Base-by-base conservation (phyloP, 2,113 vertebrate species). In the Brienomyrus brachyistius region DNA sequence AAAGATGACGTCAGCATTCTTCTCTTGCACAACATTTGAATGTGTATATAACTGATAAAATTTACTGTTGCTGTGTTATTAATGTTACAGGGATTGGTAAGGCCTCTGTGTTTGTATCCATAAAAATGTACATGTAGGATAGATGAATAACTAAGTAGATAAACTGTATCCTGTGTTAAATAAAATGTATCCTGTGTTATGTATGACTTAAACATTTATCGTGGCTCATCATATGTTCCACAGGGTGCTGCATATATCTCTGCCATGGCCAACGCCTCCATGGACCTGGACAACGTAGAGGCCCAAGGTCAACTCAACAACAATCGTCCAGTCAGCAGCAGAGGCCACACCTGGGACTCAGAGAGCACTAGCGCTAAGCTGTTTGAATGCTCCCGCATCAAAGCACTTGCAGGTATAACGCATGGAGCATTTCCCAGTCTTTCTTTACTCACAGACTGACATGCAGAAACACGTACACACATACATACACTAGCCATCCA, bases 381-480 rank as follows among this genome's bases (percentile, higher is more conserved):
- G 90, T 98, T 98, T 0, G 98, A 98, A 92, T 98, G 97, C 89
- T 98, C 98, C 27, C 94, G 98, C 91, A 98, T 98, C 93, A 98
- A 97, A 93, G 97, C 98, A 10, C 94, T 98, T 89, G 98, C 97
- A 91, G 98, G 98, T 98, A 92, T 52, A 83, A n/a, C 17, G 15
- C n/a, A 90, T 21, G 23, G 35, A 80, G 8, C 27, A 0, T 27
- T 27, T 47, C 21, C 66, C 84, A n/a, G 35, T 45, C 7, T 51
- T 90, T 92, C 90, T 90, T 90, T 90, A 9, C 89, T 92, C 91
- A 90, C 21, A 85, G 87, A 86, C 17, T 82, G 5, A 91, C 88
- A 89, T 17, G n/a, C 5, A 88, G 90, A 23, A 70, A 90, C 90
- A 90, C 88, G 92, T 91, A 2, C 23, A 50, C 45, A n/a, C 74